A percentile compares a stretch with the other conserved stretches of the same genome.
Evolutionary conservation across 2,888 invertebrate species (phyloP).

Genomic region (Hyalella azteca): DNA sequence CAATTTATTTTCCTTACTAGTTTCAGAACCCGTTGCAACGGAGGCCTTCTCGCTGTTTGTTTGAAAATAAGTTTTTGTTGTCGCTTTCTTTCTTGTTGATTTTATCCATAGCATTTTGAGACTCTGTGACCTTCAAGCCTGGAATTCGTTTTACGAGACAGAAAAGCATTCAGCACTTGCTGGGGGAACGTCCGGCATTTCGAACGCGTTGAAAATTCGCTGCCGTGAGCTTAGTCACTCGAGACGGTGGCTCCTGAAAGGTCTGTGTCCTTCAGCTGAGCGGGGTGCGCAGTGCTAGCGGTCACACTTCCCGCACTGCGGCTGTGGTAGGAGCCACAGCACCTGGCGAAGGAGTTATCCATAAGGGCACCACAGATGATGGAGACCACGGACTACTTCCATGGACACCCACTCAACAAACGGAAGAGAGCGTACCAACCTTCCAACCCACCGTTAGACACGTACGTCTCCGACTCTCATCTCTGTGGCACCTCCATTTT

Average conservation of each 20-base stretch:
- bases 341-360: background rate
- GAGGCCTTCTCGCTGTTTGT: too few relatives aligned
- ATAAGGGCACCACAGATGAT: conserved; percentile 1
- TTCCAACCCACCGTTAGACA: conserved; percentile 56
- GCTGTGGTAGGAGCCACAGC: background rate
- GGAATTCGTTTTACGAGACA: too few relatives aligned
- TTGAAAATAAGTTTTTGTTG: too few relatives aligned
- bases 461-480: conserved; percentile 57
- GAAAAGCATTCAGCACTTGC: too few relatives aligned
- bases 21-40: too few relatives aligned
- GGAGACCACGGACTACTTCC: conserved; percentile 43
- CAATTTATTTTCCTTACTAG: too few relatives aligned
- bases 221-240: too few relatives aligned
- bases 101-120: too few relatives aligned
- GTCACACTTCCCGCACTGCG: background rate
- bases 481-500: conserved; percentile 44
- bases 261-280: conserved; percentile 28
- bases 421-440: conserved; percentile 48
- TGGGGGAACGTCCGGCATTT: too few relatives aligned
- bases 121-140: too few relatives aligned
- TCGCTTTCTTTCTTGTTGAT: too few relatives aligned
- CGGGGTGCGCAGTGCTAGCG: conserved; percentile 25
- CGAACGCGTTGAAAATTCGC: too few relatives aligned
- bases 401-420: conserved; percentile 55
- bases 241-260: background rate